Conservation (phyloP, 2,888 invertebrate species). For the Catocala sponsa region DNA sequence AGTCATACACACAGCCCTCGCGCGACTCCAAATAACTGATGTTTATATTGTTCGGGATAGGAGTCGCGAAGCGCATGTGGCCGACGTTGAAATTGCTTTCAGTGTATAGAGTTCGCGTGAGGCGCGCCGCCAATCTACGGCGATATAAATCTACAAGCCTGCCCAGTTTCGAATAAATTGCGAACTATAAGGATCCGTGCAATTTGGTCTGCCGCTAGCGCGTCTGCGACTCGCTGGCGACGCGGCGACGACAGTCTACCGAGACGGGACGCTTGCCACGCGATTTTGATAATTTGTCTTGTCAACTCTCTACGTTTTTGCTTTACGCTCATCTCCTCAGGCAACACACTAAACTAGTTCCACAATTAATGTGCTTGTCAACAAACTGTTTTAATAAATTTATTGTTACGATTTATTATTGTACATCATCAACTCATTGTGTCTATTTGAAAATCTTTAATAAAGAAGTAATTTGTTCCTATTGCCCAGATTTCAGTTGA, state of each 20-base stretch:
- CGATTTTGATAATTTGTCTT: constrained; percentile 76
- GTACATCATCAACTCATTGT: no score
- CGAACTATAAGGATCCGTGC: constrained; percentile 75
- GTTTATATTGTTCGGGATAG: constrained; percentile 59
- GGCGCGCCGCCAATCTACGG: constrained; percentile 73
- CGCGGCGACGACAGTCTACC: constrained; percentile 33
- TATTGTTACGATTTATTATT: neutral
- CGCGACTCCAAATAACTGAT: constrained; percentile 62
- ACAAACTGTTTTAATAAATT: constrained; percentile 18
- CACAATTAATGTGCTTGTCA: constrained; percentile 36
- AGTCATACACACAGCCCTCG: constrained; percentile 56
- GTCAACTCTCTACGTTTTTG: constrained; percentile 66
- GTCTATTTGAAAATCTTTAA: neutral
- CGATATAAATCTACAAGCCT: constrained; percentile 83
- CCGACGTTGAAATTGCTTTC: constrained; percentile 77
- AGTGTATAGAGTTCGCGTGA: constrained; percentile 74
- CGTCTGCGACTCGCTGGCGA: constrained; percentile 22
- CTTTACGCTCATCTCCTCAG: constrained; percentile 39
- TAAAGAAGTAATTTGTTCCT: no score
- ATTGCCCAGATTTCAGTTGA: neutral
- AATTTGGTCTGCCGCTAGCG: constrained; percentile 63
- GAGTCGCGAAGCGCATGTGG: constrained; percentile 61
- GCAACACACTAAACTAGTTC: constrained; percentile 28
- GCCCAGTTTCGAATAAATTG: constrained; percentile 81
- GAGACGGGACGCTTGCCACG: constrained; percentile 45